Evolutionary conservation across 2,113 vertebrate species (phyloP), one percentile per base, ranked within the genome.

Genomic region (Triplophysa tibetana): DNA sequence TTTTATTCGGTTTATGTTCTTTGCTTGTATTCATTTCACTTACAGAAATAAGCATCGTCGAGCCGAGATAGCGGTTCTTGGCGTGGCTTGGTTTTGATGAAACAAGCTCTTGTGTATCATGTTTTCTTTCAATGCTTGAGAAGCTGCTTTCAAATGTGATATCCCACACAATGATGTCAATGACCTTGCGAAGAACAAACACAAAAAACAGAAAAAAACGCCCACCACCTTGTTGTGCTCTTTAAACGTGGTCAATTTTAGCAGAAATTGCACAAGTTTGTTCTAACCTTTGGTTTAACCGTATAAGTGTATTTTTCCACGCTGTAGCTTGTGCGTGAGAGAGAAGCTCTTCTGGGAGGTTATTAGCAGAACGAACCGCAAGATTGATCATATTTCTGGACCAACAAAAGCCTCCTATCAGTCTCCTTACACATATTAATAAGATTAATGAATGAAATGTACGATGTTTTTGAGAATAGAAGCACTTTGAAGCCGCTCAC

Each of bases 331-430:
- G 17, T 56, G 54, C 8, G 23, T 45, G 64, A 24, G 21, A 65
- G 23, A 45, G 58, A 56, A 45, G 56, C 33, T 29, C 65, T 38
- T 77, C 26, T 77, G n/a, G 43, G 14, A 77, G 26, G 61, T 68
- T 80, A 80, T 83, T 77, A 67, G 52, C 62, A 78, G 75, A 84
- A 60, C 11, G 21, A 33, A 68, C 70, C 43, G 0, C 33, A 38
- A 64, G 75, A 58, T 75, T 48, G 48, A 2, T 67, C 29, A 69
- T 75, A 70, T 70, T 58, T 65, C 8, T 33, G 48, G 33, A 24
- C 63, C 7, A 33, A 60, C 72, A 82, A 79, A 74, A 52, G 62
- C 14, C 23, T n/a, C 23, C 21, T 74, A 60, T 80, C 60, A n/a
- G 23, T 48, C 80, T 43, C 29, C 56, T 81, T 70, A 75, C 69